Conservation (phyloP, 2,113 vertebrate genomes). For the Grammomys dolichurus region DNA sequence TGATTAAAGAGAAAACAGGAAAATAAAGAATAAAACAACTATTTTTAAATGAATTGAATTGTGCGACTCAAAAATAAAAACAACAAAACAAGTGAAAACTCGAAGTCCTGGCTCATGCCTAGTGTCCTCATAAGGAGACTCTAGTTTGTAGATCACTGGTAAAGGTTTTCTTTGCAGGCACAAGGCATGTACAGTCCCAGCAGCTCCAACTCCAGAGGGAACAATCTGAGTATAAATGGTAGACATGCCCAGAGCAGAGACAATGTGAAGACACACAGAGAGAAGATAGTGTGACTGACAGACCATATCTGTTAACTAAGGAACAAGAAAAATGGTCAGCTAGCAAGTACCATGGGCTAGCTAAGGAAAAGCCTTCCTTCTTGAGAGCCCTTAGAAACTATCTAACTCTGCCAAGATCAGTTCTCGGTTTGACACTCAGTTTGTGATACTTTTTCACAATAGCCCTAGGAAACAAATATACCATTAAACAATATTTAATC, state of each 20-base stretch:
- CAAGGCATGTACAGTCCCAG: background rate
- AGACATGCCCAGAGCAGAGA: background rate
- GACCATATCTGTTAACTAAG: too few relatives aligned
- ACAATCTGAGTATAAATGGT: background rate
- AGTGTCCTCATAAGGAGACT: background rate
- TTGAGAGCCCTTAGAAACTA: background rate
- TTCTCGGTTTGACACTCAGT: background rate
- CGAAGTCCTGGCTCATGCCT: background rate
- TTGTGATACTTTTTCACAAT: background rate
- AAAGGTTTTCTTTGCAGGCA: background rate
- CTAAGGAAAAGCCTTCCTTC: too few relatives aligned
- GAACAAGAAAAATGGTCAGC: background rate
- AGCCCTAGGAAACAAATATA: background rate
- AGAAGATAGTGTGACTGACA: background rate
- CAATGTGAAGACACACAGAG: background rate
- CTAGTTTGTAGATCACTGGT: background rate
- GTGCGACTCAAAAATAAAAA: background rate
- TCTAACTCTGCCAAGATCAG: background rate
- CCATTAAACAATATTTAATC: background rate
- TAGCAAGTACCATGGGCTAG: background rate
- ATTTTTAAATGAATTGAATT: background rate
- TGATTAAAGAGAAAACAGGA: background rate
- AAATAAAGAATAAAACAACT: background rate
- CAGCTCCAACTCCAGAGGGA: too few relatives aligned
- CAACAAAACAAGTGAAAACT: background rate